Evolutionary conservation across 1,140 invertebrate genomes (phyloP).

Genomic region (Papilio machaon): DNA sequence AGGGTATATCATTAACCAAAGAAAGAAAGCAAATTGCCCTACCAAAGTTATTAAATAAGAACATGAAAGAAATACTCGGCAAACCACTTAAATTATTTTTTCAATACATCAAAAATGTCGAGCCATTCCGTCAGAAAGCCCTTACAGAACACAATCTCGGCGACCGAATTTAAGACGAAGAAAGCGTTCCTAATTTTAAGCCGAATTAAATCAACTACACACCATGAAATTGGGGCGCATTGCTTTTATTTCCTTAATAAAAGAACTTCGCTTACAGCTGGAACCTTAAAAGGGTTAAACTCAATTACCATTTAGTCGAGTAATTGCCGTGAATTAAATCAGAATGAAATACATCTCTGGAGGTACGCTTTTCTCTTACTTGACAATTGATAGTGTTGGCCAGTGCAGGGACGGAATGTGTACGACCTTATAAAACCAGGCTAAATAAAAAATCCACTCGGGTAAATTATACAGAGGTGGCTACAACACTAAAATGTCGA

Average conservation of each 20-base stretch:
- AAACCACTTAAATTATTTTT: slow-evolving; percentile 15
- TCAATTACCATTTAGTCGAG: slow-evolving; percentile 65
- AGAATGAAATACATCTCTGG: slow-evolving; percentile 48
- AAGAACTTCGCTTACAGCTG: slow-evolving; percentile 50
- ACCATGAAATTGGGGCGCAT: slow-evolving; percentile 37
- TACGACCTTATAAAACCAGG: slow-evolving; percentile 57
- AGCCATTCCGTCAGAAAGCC: neutral
- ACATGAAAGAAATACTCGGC: neutral
- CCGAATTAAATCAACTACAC: slow-evolving; percentile 39
- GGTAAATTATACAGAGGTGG: slow-evolving; percentile 50
- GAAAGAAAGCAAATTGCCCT: neutral
- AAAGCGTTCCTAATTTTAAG: slow-evolving; percentile 38
- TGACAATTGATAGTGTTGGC: slow-evolving; percentile 43
- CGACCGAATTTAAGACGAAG: slow-evolving; percentile 34
- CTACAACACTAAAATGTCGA: neutral
- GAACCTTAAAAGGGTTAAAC: slow-evolving; percentile 61
- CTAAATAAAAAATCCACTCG: slow-evolving; percentile 57
- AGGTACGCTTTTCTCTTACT: slow-evolving; percentile 10
- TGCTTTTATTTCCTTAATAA: slow-evolving; percentile 45
- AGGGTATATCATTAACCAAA: neutral
- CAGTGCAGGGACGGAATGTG: slow-evolving; percentile 45
- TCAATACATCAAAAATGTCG: slow-evolving; percentile 18
- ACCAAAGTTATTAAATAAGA: slow-evolving; percentile 3
- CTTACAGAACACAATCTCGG: neutral
- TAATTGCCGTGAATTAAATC: slow-evolving; percentile 65